These are phyloP conservation scores for Rallus crepitans DNA, from an alignment of 2,797 vertebrate genomes.

Conservation along the genomic window DNA sequence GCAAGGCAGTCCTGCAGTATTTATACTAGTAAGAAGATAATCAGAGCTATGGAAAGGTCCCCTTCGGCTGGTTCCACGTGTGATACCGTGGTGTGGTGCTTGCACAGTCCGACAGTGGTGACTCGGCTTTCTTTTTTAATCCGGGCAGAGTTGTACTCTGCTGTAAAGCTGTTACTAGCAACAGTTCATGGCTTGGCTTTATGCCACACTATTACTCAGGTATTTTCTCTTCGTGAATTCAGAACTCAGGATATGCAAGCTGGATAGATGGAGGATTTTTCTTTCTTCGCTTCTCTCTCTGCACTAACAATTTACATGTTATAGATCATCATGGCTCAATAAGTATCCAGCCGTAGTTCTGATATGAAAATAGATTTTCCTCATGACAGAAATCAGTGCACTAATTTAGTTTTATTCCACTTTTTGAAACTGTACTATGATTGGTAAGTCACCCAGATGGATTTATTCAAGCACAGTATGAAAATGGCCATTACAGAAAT, in stretches of 20 bases:
- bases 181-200: neutral
- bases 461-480: slow-evolving; percentile 64
- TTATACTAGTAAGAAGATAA: neutral
- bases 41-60: neutral
- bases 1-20: neutral
- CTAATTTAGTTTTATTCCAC: slow-evolving; percentile 55
- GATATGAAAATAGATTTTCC: slow-evolving; percentile 40
- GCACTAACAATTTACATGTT: slow-evolving; percentile 18
- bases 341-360: neutral
- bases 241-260: neutral
- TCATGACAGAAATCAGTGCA: neutral
- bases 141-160: neutral
- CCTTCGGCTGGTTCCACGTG: neutral
- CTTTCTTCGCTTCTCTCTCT: neutral
- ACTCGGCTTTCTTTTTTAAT: neutral
- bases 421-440: slow-evolving; percentile 41
- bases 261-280: neutral
- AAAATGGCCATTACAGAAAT: slow-evolving; percentile 55
- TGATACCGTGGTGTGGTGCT: neutral
- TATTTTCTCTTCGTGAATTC: neutral
- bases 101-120: neutral
- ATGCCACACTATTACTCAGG: neutral
- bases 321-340: neutral
- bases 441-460: slow-evolving; percentile 31
- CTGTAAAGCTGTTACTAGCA: neutral